phyloP scores from a whole-genome alignment of 2,888 invertebrate species.

The Oegoconia quadripuncta region DNA sequence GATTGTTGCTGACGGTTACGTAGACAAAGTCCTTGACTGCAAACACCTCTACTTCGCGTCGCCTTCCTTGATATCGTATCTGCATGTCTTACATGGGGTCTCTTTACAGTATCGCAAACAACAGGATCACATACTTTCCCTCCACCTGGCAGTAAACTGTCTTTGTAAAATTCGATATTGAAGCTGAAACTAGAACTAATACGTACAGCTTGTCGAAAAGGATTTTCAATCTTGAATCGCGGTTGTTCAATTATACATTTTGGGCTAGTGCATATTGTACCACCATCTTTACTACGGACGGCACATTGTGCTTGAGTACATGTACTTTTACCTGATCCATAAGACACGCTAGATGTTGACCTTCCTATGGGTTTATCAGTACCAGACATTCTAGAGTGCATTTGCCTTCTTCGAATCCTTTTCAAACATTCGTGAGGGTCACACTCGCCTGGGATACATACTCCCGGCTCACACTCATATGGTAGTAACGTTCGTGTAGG shows the following conservation, averaged over 20 bases:
- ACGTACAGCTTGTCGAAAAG: constrained; percentile 11
- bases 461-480: constrained; percentile 35
- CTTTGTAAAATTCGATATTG: constrained; percentile 25
- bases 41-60: neutral
- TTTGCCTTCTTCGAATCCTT: constrained; percentile 14
- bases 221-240: constrained; percentile 2
- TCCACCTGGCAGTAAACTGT: constrained; percentile 2
- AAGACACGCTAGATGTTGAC: constrained; percentile 9
- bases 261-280: neutral
- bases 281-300: too few relatives aligned
- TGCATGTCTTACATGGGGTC: too few relatives aligned
- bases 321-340: constrained; percentile 3
- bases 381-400: neutral
- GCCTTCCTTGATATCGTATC: neutral
- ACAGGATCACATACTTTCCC: neutral
- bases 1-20: constrained; percentile 12
- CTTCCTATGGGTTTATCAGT: constrained; percentile 10
- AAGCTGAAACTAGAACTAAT: constrained; percentile 28
- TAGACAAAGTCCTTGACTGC: neutral
- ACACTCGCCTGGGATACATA: constrained; percentile 34
- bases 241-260: neutral
- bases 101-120: too few relatives aligned
- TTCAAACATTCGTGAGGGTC: constrained; percentile 29
- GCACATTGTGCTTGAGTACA: neutral
- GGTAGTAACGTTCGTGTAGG: constrained; percentile 24